A percentile compares a stretch with the other conserved stretches of the same genome.
These are phyloP conservation scores for Sabellastarte sp. DNA, from an alignment of 2,888 invertebrate species.

Conservation along the genomic window DNA sequence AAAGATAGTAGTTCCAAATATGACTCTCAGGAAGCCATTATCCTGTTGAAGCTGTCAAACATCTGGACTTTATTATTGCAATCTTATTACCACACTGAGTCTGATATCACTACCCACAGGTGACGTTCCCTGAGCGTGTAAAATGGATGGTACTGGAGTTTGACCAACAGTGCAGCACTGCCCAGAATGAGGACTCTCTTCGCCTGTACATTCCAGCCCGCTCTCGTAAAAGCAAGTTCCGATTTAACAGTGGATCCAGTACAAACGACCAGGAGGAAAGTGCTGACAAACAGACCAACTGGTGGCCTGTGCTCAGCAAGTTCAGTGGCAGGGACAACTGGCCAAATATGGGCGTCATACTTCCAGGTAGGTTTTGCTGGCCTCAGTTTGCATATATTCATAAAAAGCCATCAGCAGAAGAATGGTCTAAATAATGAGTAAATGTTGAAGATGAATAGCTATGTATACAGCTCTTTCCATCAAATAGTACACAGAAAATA, in stretches of 20 bases:
- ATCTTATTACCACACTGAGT: too few relatives aligned
- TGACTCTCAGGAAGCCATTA: too few relatives aligned
- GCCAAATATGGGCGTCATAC: conserved; percentile 76
- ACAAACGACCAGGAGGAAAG: conserved; percentile 48
- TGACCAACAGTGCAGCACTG: conserved; percentile 86
- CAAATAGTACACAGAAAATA: too few relatives aligned
- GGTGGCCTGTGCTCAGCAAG: conserved; percentile 60
- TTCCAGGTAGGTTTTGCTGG: conserved; percentile 67
- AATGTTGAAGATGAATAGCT: too few relatives aligned
- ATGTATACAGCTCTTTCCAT: too few relatives aligned
- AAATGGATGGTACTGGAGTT: conserved; percentile 93
- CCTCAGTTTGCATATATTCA: too few relatives aligned
- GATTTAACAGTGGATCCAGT: conserved; percentile 15
- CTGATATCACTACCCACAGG: conserved; percentile 62
- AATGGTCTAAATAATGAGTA: too few relatives aligned
- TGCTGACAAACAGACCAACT: conserved; percentile 9
- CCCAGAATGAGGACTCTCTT: conserved; percentile 85
- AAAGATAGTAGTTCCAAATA: too few relatives aligned
- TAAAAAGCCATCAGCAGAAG: too few relatives aligned
- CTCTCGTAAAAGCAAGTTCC: not conserved
- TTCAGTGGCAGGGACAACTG: conserved; percentile 69
- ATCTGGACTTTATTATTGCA: too few relatives aligned
- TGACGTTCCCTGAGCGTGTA: conserved; percentile 82
- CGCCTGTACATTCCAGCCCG: conserved; percentile 61
- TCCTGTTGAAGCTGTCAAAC: too few relatives aligned